Evolutionary conservation across 2,888 invertebrate genomes (phyloP), one percentile per base, ranked within the genome.

Genomic region (Leucozona laternaria): DNA sequence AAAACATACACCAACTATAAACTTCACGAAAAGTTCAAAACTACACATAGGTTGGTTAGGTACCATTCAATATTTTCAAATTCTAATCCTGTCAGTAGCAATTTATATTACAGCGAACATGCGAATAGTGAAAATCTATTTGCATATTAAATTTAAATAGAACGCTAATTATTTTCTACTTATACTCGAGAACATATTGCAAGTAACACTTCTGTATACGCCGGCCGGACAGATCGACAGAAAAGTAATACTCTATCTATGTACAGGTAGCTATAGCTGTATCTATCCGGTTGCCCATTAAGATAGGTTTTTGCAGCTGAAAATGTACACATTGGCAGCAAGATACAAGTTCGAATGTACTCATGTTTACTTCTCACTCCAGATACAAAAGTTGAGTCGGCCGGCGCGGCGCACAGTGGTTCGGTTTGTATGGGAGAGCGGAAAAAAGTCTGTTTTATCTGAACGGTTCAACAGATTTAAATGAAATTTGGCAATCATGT

Each of bases 141-240:
- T 57, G 83, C 43, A 73, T 58, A 50, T 57, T 64, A 66, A 53
- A 66, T 80, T 84, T 60, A 45, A 84, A 76, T 71, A 84, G 57
- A 58, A 76, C 71, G 76, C 84, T 80, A 85, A 85, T 85, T 85
- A 85, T 85, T 85, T 72, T 79, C 66, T 58, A 80, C 84, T 84
- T 50, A 57, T n/a, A 73, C 53, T 75, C 53, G 48, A 79, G 48
- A 79, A 76, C 53, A 55, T 50, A 43, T 28, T 75, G 40, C 75
- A 57, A 45, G 60, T 28, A 64, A 43, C 58, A 20, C 66, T 31
- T 50, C 58, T 22, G 20, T 13, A 11, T 37, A 17, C 10, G 17
- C 10, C 7, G n/a, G 37, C 10, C 25, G 53, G 84, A 80, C 84
- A 80, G 76, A 80, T 72, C 40, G 79, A 83, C 73, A 73, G 45